Evolutionary conservation across 2,797 vertebrate species (phyloP).

Genomic region (Mycteria americana): DNA sequence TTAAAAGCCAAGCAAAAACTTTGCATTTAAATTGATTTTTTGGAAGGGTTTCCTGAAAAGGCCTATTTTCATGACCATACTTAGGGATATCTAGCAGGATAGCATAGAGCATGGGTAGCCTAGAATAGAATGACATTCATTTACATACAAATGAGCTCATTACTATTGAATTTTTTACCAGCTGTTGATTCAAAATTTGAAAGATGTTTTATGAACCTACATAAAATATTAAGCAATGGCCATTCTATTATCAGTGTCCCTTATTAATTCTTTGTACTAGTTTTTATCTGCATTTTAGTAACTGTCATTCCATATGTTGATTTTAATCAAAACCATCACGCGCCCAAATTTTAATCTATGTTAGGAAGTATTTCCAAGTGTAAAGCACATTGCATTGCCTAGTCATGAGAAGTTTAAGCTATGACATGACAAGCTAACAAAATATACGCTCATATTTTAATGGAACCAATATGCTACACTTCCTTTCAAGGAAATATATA

Average conservation of each 20-base stretch:
- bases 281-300: constrained; percentile 8
- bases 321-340: constrained; percentile 12
- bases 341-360: neutral
- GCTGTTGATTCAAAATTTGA: constrained; percentile 63
- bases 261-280: constrained; percentile 26
- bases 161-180: constrained; percentile 53
- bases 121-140: constrained; percentile 56
- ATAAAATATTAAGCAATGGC: constrained; percentile 50
- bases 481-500: neutral
- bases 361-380: neutral
- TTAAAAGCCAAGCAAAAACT: constrained; percentile 13
- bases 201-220: constrained; percentile 57
- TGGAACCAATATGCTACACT: neutral
- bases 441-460: neutral
- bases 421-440: neutral
- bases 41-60: constrained; percentile 16
- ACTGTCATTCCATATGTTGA: neutral
- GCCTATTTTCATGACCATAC: constrained; percentile 27
- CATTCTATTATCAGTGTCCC: constrained; percentile 24
- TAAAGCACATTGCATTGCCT: neutral
- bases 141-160: constrained; percentile 72
- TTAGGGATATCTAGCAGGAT: constrained; percentile 32
- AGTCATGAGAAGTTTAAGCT: neutral
- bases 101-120: constrained; percentile 29
- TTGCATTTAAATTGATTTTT: constrained; percentile 63